phyloP scores from a whole-genome alignment of 2,113 vertebrate genomes.

The Passer domesticus region DNA sequence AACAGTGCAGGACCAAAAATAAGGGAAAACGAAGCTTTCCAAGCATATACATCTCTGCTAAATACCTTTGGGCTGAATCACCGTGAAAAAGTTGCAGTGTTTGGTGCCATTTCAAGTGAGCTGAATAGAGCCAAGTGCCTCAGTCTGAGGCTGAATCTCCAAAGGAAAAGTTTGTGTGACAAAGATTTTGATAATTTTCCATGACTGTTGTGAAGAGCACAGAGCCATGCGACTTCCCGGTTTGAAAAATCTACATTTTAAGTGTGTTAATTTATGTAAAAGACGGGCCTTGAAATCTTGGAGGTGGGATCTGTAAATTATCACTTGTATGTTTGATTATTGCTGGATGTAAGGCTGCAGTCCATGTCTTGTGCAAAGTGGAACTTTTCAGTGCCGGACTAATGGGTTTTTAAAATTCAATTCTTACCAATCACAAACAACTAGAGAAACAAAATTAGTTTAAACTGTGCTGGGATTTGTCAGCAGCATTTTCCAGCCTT shows the following conservation, averaged over 20 bases:
- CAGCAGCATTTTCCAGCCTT: not conserved
- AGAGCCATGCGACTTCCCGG: accelerated
- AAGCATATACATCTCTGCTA: not conserved
- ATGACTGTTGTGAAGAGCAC: not conserved
- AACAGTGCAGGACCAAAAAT: not conserved
- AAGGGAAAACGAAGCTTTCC: not conserved
- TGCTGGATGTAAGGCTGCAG: not conserved
- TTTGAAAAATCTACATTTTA: not conserved
- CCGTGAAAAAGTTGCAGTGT: not conserved
- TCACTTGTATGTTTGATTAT: not conserved
- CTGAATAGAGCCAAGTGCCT: not conserved
- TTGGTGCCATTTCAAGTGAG: not conserved
- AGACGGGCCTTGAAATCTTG: not conserved
- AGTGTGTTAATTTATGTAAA: not conserved
- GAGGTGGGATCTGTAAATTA: not conserved
- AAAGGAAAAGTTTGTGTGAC: not conserved
- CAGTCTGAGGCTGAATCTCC: not conserved
- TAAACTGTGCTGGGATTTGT: not conserved
- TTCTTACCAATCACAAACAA: not conserved
- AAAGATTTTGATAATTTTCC: not conserved
- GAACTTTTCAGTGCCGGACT: not conserved
- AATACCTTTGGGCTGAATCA: slow-evolving; percentile 8
- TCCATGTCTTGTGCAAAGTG: accelerated
- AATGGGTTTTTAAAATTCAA: not conserved
- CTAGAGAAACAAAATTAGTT: not conserved